Evolutionary conservation across 2,888 invertebrate genomes (phyloP).

Genomic region (Pristionchus mayeri): DNA sequence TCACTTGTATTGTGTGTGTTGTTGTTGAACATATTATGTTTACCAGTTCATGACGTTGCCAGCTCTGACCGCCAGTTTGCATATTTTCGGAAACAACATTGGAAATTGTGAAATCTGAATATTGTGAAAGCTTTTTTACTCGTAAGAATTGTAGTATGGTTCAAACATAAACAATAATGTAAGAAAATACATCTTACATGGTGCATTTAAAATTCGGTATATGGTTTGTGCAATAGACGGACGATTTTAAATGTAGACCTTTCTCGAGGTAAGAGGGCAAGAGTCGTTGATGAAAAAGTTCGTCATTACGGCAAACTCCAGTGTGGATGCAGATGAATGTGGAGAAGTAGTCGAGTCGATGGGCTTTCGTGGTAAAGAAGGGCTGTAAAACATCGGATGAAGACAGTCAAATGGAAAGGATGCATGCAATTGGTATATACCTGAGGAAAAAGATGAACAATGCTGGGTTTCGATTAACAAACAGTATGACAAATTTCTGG

Average conservation of each 20-base stretch:
- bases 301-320: neutral
- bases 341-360: neutral
- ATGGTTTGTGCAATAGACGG: too few species aligned
- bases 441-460: too few species aligned
- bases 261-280: neutral
- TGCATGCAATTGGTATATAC: too few species aligned
- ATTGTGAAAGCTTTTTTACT: neutral
- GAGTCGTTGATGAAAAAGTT: neutral
- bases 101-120: neutral
- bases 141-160: neutral
- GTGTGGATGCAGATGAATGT: slow-evolving; percentile 14
- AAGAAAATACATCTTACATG: neutral
- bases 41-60: too few species aligned
- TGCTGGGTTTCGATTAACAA: too few species aligned
- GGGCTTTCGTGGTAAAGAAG: neutral
- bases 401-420: too few species aligned
- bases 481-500: too few species aligned
- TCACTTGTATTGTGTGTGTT: too few species aligned
- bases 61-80: too few species aligned
- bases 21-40: too few species aligned
- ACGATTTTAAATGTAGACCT: too few species aligned
- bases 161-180: neutral
- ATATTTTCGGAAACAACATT: neutral
- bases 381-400: neutral
- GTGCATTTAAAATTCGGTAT: neutral